These are phyloP conservation scores for Mylabris sibirica DNA, from an alignment of 2,888 invertebrate species.

Conservation along the genomic window DNA sequence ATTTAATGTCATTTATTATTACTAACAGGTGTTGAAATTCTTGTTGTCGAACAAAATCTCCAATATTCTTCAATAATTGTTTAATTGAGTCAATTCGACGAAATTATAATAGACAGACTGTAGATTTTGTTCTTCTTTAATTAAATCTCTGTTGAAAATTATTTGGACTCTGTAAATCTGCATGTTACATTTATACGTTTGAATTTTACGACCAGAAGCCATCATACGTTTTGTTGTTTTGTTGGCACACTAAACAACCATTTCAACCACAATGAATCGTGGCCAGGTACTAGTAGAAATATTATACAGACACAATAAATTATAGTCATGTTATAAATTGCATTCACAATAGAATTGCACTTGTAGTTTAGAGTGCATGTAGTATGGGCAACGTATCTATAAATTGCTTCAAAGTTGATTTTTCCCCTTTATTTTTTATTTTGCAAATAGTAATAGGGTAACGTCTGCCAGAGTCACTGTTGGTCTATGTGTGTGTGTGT, in stretches of 20 bases:
- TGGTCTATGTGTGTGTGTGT: background rate
- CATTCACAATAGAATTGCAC: constrained; percentile 44
- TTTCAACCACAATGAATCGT: constrained; percentile 20
- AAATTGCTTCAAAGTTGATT: constrained; percentile 37
- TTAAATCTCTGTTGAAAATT: background rate
- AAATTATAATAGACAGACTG: background rate
- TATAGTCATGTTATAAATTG: constrained; percentile 40
- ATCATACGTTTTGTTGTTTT: constrained; percentile 8
- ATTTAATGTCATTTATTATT: background rate
- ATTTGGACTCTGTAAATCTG: background rate
- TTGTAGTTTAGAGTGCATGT: constrained; percentile 45
- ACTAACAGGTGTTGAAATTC: background rate
- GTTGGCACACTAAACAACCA: constrained; percentile 12
- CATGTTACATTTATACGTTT: background rate
- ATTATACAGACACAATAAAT: constrained; percentile 41
- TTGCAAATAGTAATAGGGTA: constrained; percentile 23
- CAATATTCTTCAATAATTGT: too few relatives aligned
- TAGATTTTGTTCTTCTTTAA: background rate
- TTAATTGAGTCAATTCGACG: background rate
- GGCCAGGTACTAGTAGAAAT: constrained; percentile 43
- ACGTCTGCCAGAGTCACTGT: constrained; percentile 10
- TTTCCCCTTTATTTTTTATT: constrained; percentile 31
- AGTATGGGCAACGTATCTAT: constrained; percentile 43
- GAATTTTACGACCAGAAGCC: background rate
- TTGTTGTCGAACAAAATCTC: too few relatives aligned